A percentile compares a stretch with the other conserved stretches of the same genome.
phyloP scores from a whole-genome alignment of 2,113 vertebrate genomes.

The Oriolus oriolus region DNA sequence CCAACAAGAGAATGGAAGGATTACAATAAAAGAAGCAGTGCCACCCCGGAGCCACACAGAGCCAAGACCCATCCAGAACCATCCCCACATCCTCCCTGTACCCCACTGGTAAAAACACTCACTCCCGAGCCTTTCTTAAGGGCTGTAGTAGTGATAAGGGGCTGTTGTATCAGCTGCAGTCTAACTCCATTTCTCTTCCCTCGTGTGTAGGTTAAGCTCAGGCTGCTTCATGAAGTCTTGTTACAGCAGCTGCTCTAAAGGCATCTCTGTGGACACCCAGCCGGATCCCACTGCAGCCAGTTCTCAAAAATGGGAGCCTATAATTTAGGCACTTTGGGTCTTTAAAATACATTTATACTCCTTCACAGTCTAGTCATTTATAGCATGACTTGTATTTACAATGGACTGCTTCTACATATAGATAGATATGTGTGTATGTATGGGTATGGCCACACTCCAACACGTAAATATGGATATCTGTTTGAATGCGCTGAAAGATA shows the following conservation, averaged over 20 bases:
- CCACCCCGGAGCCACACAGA: rapidly evolving
- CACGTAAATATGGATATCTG: neutral
- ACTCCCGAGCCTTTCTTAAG: neutral
- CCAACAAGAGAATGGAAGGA: neutral
- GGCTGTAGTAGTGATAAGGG: neutral
- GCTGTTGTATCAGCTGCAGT: neutral
- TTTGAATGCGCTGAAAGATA: neutral
- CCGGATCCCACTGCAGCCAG: neutral
- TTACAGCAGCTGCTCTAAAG: neutral
- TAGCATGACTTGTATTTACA: conserved; percentile 29
- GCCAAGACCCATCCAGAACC: neutral
- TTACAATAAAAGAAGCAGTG: neutral
- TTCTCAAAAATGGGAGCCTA: neutral
- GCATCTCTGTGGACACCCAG: neutral
- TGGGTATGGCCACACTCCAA: neutral
- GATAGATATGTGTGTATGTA: neutral
- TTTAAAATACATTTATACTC: conserved; percentile 29
- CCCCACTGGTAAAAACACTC: neutral
- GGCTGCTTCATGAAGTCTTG: neutral
- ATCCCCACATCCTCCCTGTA: neutral
- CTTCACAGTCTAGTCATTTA: neutral
- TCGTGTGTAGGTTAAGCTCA: neutral
- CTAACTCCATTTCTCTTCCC: neutral
- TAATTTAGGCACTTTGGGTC: neutral
- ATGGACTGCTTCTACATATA: neutral